phyloP scores from a whole-genome alignment of 2,797 vertebrate species.

The Corythornis leucogaster region DNA sequence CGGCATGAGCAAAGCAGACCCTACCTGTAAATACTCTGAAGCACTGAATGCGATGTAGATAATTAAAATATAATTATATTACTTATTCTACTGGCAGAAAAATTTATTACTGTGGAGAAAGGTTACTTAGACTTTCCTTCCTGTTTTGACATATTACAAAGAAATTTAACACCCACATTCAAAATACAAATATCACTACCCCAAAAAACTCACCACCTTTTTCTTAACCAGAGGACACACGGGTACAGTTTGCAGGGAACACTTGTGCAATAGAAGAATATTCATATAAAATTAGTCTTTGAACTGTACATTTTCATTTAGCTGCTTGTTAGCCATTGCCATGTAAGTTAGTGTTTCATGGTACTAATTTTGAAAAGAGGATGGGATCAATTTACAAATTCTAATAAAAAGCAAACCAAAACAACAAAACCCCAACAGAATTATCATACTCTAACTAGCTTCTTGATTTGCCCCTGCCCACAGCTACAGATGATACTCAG shows the following conservation, averaged over 20 bases:
- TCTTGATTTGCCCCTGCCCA: background rate
- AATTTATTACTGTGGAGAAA: conserved; percentile 8
- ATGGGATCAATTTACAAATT: background rate
- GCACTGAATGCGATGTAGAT: background rate
- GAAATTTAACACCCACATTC: background rate
- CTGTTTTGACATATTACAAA: conserved; percentile 18
- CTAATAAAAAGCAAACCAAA: background rate
- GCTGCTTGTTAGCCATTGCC: background rate
- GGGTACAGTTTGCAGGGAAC: background rate
- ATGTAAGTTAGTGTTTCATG: background rate
- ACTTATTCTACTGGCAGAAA: conserved; percentile 4
- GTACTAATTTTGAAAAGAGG: background rate
- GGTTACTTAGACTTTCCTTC: conserved; percentile 23
- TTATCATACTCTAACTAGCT: background rate
- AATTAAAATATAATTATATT: conserved; percentile 58
- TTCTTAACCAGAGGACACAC: background rate
- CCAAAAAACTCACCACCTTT: background rate
- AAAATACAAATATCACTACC: conserved; percentile 8
- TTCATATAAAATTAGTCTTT: background rate
- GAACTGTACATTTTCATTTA: background rate
- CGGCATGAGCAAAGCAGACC: background rate
- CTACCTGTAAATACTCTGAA: background rate
- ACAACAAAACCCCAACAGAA: background rate
- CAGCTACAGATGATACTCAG: background rate
- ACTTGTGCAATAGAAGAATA: background rate